A percentile compares a stretch with the other conserved stretches of the same genome.
Conservation (phyloP, 2,888 invertebrate genomes). For the Notodonta dromedarius region DNA sequence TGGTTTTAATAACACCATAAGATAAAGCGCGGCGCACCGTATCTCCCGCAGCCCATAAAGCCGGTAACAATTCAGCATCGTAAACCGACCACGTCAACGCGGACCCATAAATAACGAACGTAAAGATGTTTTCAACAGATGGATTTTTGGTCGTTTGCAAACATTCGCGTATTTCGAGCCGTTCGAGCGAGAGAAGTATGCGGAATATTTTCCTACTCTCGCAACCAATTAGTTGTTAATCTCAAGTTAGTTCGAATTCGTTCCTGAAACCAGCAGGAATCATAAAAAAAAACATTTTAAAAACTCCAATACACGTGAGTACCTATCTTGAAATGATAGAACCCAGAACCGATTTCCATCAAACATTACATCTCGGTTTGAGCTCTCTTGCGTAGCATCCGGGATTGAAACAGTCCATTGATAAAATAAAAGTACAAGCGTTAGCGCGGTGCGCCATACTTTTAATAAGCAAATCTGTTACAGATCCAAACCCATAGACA, state of each 20-base stretch:
- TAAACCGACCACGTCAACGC: constrained; percentile 52
- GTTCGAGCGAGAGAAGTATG: neutral
- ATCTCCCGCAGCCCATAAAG: constrained; percentile 45
- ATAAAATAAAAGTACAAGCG: too few relatives aligned
- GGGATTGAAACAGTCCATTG: too few relatives aligned
- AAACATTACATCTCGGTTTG: too few relatives aligned
- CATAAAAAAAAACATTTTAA: too few relatives aligned
- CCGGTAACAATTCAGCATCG: constrained; percentile 55
- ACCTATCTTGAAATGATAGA: too few relatives aligned
- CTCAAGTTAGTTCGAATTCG: neutral
- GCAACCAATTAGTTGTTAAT: neutral
- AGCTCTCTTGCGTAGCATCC: too few relatives aligned
- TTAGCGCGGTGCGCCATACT: too few relatives aligned
- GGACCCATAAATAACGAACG: constrained; percentile 49
- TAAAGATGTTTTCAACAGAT: constrained; percentile 49
- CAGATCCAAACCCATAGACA: too few relatives aligned
- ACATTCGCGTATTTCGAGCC: constrained; percentile 18
- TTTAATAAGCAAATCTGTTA: too few relatives aligned
- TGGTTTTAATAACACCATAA: constrained; percentile 36
- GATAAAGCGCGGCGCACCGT: constrained; percentile 32
- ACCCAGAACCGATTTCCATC: too few relatives aligned
- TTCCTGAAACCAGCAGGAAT: too few relatives aligned
- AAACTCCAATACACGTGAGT: too few relatives aligned
- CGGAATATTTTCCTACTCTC: neutral
- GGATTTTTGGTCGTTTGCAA: constrained; percentile 29